Evolutionary conservation across 2,888 invertebrate species (phyloP).

Genomic region (Spatulosminthurus flaviceps): DNA sequence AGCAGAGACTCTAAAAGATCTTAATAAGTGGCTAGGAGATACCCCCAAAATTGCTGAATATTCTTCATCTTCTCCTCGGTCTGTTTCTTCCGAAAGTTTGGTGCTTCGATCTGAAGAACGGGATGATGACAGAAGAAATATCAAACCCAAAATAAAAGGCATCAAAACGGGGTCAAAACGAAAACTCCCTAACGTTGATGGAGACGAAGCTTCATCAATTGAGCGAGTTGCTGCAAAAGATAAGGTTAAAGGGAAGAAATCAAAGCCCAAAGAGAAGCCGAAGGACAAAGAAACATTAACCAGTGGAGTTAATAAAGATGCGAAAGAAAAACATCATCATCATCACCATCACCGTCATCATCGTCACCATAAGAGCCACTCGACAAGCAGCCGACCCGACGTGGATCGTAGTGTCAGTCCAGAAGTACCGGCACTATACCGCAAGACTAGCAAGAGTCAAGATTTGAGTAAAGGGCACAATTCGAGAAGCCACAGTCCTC

Average conservation of each 20-base stretch:
- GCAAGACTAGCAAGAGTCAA: slow-evolving; percentile 5
- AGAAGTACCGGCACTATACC: neutral
- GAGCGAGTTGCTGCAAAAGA: slow-evolving; percentile 15
- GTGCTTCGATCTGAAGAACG: slow-evolving; percentile 33
- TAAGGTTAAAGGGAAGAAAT: slow-evolving; percentile 8
- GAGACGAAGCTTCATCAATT: neutral
- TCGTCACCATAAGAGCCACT: slow-evolving; percentile 24
- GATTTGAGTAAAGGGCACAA: slow-evolving; percentile 7
- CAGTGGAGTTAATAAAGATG: slow-evolving; percentile 9
- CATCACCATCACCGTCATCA: slow-evolving; percentile 41
- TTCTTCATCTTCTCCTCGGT: slow-evolving; percentile 44
- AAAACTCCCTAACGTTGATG: neutral
- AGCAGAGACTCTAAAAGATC: slow-evolving; percentile 78
- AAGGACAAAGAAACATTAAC: slow-evolving; percentile 2
- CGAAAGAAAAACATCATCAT: slow-evolving; percentile 43
- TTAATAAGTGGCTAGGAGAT: slow-evolving; percentile 88
- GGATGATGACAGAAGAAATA: neutral
- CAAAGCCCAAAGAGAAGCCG: slow-evolving; percentile 16
- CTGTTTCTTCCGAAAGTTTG: slow-evolving; percentile 39
- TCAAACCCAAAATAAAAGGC: slow-evolving; percentile 24
- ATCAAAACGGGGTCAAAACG: slow-evolving; percentile 5
- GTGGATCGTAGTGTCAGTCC: slow-evolving; percentile 43
- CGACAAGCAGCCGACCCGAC: neutral
- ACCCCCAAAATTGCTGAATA: slow-evolving; percentile 70
- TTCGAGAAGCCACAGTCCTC: slow-evolving; percentile 24